Evolutionary conservation across 2,797 vertebrate species (phyloP).

Genomic region (Botia almorhae): DNA sequence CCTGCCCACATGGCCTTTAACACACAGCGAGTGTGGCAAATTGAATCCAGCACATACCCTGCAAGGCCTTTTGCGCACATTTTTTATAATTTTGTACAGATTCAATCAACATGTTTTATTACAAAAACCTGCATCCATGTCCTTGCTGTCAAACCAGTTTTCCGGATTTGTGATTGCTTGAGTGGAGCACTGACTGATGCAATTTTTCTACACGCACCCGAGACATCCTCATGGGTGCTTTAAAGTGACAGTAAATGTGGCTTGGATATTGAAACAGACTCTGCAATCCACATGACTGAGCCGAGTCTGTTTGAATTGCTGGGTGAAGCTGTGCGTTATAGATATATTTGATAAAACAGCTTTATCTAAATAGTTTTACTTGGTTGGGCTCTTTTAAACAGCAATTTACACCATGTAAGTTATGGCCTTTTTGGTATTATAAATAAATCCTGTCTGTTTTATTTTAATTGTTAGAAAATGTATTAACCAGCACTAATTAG

Average conservation of each 20-base stretch:
- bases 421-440: neutral
- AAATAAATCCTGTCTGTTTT: neutral
- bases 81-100: constrained; percentile 30
- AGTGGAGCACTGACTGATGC: constrained; percentile 32
- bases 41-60: constrained; percentile 17
- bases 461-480: neutral
- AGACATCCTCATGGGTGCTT: constrained; percentile 53
- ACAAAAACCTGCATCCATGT: constrained; percentile 18
- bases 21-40: constrained; percentile 21
- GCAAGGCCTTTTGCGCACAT: constrained; percentile 6
- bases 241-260: constrained; percentile 55
- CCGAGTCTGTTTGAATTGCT: constrained; percentile 17
- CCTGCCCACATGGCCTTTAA: constrained; percentile 37
- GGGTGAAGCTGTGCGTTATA: constrained; percentile 15
- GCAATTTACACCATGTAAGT: neutral
- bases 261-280: constrained; percentile 45
- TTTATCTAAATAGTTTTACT: constrained; percentile 43
- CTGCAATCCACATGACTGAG: constrained; percentile 34
- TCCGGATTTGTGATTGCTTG: constrained; percentile 51
- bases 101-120: constrained; percentile 51
- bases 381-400: neutral
- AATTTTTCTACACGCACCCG: constrained; percentile 50
- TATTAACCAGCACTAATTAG: no score
- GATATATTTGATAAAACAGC: constrained; percentile 38
- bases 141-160: constrained; percentile 44